Evolutionary conservation across 2,113 vertebrate genomes (phyloP), one percentile per base, ranked within the genome.

Genomic region (Emberiza fucata): DNA sequence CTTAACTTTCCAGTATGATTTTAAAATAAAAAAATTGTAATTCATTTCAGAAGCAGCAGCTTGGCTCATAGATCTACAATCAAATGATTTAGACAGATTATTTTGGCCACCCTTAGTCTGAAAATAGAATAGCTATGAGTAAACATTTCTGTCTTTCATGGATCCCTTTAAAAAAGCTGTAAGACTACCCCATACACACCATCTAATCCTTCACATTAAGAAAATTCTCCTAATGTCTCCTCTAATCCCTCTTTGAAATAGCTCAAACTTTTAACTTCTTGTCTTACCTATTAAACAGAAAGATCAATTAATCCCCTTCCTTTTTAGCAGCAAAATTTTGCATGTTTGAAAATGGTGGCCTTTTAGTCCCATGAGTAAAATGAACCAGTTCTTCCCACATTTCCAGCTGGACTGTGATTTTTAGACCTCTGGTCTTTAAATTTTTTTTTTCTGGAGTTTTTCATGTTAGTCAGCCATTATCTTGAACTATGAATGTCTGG

Each of bases 1-100:
- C 75, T 90, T 65, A 60, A 57, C 22, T 27, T 79, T 84, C 56
- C 48, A 45, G 24, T 48, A 57, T 0, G 2, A 20, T 84, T 91
- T 92, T 56, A 68, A 86, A 93, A 90, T 81, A 66, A 79, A 80
- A 37, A 51, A 2, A 5, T 37, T 2, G 1, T 39, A 80, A 86
- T 96, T 96, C 5, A 90, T 27, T 90, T 95, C 92, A 88, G 72
- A 92, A 21, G 25, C 63, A 88, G 64, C 16, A 75, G 51, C 18
- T 66, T 90, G 71, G 42, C 42, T 92, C 19, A 59, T 66, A 92
- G 79, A 86, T 78, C 60, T 73, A 63, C 24, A 27, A 40, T 85
- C 22, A 72, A 65, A 73, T 53, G 45, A 86, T 54, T 57, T 65
- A 50, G 54, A 61, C 35, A 72, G 64, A 24, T 21, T 24, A 21